phyloP scores from a whole-genome alignment of 2,797 vertebrate species.

The Onychomys leucogaster region DNA sequence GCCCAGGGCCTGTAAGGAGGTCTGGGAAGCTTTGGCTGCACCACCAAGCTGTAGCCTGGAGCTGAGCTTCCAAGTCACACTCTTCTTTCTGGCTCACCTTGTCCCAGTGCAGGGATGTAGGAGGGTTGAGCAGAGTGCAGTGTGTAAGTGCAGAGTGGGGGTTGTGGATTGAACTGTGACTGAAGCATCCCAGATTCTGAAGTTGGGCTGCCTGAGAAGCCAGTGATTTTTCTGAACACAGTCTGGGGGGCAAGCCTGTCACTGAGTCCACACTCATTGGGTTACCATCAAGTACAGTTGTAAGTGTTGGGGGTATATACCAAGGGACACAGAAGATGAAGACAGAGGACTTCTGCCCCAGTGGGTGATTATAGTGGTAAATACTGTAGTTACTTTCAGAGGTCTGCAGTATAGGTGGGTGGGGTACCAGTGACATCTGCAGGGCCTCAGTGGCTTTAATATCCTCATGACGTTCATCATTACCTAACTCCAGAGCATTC shows the following conservation, averaged over 20 bases:
- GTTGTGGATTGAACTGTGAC: not conserved
- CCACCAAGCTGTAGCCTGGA: not conserved
- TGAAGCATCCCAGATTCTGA: not conserved
- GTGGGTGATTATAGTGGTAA: not conserved
- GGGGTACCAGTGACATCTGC: not conserved
- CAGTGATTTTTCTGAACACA: not conserved
- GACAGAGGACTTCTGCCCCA: not conserved
- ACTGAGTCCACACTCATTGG: not conserved
- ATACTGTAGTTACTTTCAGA: not conserved
- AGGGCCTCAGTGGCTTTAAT: not conserved
- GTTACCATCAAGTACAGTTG: not conserved
- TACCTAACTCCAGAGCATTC: not conserved
- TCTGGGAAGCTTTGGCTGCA: not conserved
- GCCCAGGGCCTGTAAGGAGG: not conserved
- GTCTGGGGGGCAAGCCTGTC: not conserved
- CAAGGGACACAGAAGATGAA: not conserved
- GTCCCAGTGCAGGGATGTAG: fast-evolving
- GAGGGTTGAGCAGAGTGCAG: not conserved
- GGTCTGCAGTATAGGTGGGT: fast-evolving
- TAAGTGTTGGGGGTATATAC: not conserved
- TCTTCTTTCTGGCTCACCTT: fast-evolving
- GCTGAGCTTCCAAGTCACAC: not conserved
- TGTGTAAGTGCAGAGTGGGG: not conserved
- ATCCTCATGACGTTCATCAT: no score
- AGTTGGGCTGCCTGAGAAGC: not conserved